Percentiles rank a stretch among this genome's conserved stretches.
These are phyloP conservation scores for Oscheius myriophilus DNA, from an alignment of 2,888 invertebrate species.

Conservation along the genomic window DNA sequence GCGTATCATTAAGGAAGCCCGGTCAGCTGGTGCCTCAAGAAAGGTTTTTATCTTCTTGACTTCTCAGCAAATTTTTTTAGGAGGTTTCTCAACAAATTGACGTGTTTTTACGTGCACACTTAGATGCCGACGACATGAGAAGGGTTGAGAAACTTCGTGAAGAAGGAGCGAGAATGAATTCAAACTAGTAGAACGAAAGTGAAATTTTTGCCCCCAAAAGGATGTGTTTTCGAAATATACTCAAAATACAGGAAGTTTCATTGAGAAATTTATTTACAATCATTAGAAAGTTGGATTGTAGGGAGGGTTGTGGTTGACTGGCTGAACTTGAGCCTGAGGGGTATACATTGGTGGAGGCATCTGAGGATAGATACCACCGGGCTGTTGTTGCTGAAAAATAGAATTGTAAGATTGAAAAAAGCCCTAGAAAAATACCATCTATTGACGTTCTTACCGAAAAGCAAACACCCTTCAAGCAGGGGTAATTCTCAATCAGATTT, in stretches of 20 bases:
- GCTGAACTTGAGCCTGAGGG: slow-evolving; percentile 6
- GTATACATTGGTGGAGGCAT: slow-evolving; percentile 19
- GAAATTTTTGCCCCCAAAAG: too few relatives aligned
- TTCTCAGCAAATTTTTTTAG: not conserved
- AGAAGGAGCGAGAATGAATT: slow-evolving; percentile 12
- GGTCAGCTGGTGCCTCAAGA: slow-evolving; percentile 11
- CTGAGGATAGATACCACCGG: slow-evolving; percentile 9
- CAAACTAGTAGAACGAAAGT: too few relatives aligned
- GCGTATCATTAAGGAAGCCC: slow-evolving; percentile 18
- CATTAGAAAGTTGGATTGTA: slow-evolving; percentile 13
- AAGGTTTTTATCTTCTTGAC: too few relatives aligned
- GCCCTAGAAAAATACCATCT: too few relatives aligned
- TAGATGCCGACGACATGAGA: slow-evolving; percentile 21
- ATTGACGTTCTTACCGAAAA: too few relatives aligned
- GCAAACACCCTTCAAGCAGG: too few relatives aligned
- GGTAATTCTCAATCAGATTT: too few relatives aligned
- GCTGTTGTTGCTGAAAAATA: slow-evolving; percentile 13
- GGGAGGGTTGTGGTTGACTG: slow-evolving; percentile 17
- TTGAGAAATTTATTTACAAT: too few relatives aligned
- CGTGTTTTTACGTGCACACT: slow-evolving; percentile 12
- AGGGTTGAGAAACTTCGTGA: slow-evolving; percentile 10
- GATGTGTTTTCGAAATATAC: too few relatives aligned
- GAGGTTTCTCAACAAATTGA: slow-evolving; percentile 14
- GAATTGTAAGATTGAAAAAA: too few relatives aligned
- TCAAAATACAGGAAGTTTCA: too few relatives aligned